phyloP scores from a whole-genome alignment of 2,888 invertebrate species.

The Clistopyga incitator region DNA sequence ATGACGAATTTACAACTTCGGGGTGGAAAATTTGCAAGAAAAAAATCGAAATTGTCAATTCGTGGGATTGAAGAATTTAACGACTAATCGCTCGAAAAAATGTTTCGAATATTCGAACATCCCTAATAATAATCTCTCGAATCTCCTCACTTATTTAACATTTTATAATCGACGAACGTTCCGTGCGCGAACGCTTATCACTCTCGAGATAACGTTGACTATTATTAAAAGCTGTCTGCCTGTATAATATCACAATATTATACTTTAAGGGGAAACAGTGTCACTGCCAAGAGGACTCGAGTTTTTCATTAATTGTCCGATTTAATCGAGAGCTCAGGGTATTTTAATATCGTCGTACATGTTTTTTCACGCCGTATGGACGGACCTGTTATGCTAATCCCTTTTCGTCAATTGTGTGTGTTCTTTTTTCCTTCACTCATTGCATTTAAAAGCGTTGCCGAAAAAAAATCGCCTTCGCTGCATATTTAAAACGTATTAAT shows the following conservation, averaged over 20 bases:
- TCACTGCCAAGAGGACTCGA: constrained; percentile 20
- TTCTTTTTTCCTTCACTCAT: constrained; percentile 8
- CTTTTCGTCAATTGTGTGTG: constrained; percentile 40
- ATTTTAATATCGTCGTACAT: constrained; percentile 45
- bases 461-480: constrained; percentile 25
- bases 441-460: constrained; percentile 36
- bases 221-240: constrained; percentile 9
- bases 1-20: no score
- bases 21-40: no score
- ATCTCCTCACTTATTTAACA: constrained; percentile 53
- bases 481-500: constrained; percentile 1
- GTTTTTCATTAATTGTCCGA: constrained; percentile 18
- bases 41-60: no score
- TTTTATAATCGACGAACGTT: constrained; percentile 56
- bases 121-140: constrained; percentile 36
- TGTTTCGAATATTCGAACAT: no score
- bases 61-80: no score
- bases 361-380: constrained; percentile 66
- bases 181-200: constrained; percentile 8
- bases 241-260: constrained; percentile 31
- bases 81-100: no score
- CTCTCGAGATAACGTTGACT: constrained; percentile 26
- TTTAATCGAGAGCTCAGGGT: constrained; percentile 48
- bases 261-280: constrained; percentile 16
- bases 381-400: constrained; percentile 66